These are phyloP conservation scores for Poeciliopsis retropinna DNA, from an alignment of 2,113 vertebrate genomes.

Conservation along the genomic window DNA sequence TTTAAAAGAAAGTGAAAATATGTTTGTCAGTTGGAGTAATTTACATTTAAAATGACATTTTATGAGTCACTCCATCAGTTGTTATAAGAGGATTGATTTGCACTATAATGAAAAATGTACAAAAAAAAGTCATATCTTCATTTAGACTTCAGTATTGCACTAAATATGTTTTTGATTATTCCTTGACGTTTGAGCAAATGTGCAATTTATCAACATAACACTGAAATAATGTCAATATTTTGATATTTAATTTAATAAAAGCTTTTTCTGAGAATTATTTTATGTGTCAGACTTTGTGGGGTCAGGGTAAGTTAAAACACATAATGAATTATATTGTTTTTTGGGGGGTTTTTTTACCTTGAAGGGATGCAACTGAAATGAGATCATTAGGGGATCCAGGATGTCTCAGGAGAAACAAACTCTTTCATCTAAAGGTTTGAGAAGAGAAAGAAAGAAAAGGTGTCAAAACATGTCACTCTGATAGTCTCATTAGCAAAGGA, in stretches of 20 bases:
- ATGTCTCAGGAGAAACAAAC: conserved; percentile 42
- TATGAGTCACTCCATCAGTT: no score
- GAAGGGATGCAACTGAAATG: conserved; percentile 24
- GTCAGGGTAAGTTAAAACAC: neutral
- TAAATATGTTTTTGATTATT: neutral
- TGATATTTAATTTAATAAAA: neutral
- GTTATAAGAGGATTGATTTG: no score
- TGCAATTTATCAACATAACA: neutral
- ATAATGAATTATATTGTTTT: conserved; percentile 1
- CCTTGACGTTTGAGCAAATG: neutral
- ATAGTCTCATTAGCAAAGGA: conserved; percentile 27
- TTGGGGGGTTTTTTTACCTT: conserved; percentile 39
- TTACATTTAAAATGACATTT: no score
- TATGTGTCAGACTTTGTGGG: no score
- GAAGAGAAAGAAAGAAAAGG: neutral
- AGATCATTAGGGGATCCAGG: conserved; percentile 24
- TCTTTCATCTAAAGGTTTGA: conserved; percentile 37
- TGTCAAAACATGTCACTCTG: conserved; percentile 40
- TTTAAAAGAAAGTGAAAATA: no score
- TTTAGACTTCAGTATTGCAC: neutral
- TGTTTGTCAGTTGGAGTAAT: no score
- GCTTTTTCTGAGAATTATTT: no score
- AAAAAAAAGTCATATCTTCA: neutral
- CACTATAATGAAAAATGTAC: neutral
- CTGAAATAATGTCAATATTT: neutral